Evolutionary conservation across 1,140 invertebrate species (phyloP).

Genomic region (Sinella curviseta): DNA sequence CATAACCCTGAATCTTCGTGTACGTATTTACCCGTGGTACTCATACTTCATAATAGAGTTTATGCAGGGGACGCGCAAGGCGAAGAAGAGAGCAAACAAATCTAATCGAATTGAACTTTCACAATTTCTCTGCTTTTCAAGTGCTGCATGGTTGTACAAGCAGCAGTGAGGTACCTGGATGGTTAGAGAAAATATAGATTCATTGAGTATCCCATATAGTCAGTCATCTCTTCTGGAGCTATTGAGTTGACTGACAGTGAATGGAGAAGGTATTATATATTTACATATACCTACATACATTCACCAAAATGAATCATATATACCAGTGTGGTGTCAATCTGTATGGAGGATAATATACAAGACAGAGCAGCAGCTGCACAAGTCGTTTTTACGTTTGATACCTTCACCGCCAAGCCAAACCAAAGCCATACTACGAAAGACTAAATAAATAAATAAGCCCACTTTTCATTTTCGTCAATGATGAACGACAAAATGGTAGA

Average conservation of each 20-base stretch:
- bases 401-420: neutral
- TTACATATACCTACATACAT: too few relatives aligned
- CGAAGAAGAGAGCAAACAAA: conserved; percentile 9
- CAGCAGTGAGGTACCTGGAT: neutral
- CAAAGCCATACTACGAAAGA: neutral
- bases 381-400: neutral
- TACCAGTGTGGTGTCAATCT: too few relatives aligned
- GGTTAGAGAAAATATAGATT: neutral
- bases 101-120: conserved; percentile 26
- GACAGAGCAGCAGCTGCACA: too few relatives aligned
- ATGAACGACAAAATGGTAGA: neutral
- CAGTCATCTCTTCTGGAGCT: too few relatives aligned
- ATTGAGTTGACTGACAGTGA: too few relatives aligned
- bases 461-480: neutral
- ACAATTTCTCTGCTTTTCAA: neutral
- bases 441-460: neutral
- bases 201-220: neutral
- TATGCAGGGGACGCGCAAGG: neutral
- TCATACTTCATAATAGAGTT: neutral
- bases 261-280: too few relatives aligned
- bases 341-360: neutral
- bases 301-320: too few relatives aligned
- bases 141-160: neutral
- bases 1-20: too few relatives aligned
- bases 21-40: too few relatives aligned